phyloP scores from a whole-genome alignment of 2,797 vertebrate genomes.

The Etheostoma perlongum region DNA sequence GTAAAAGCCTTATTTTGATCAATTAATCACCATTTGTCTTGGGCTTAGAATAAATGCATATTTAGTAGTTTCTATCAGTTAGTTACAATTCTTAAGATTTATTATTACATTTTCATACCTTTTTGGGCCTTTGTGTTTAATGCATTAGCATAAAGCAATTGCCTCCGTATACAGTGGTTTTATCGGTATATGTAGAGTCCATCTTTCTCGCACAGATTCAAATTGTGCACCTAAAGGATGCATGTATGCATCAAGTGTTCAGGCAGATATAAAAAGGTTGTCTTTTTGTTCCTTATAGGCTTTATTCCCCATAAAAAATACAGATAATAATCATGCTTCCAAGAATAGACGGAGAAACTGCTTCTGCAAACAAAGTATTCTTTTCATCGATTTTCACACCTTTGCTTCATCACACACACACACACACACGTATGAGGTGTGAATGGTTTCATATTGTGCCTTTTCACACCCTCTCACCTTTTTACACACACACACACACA shows the following conservation, averaged over 20 bases:
- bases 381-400: no score
- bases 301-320: not conserved
- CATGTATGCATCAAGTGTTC: not conserved
- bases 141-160: not conserved
- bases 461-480: conserved; percentile 59
- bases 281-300: not conserved
- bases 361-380: not conserved
- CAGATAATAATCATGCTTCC: not conserved
- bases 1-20: conserved; percentile 11
- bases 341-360: not conserved
- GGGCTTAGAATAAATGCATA: not conserved
- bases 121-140: not conserved
- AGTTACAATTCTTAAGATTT: not conserved
- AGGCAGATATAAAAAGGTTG: not conserved
- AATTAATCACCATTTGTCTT: not conserved
- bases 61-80: not conserved
- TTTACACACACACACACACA: conserved; percentile 17
- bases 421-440: conserved; percentile 44
- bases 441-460: conserved; percentile 58
- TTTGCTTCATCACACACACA: no score
- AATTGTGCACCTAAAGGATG: not conserved
- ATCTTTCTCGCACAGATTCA: not conserved
- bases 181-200: not conserved
- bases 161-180: not conserved
- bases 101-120: not conserved